These are phyloP conservation scores for Serranus cabrilla DNA, from an alignment of 2,797 vertebrate species.

Conservation along the genomic window DNA sequence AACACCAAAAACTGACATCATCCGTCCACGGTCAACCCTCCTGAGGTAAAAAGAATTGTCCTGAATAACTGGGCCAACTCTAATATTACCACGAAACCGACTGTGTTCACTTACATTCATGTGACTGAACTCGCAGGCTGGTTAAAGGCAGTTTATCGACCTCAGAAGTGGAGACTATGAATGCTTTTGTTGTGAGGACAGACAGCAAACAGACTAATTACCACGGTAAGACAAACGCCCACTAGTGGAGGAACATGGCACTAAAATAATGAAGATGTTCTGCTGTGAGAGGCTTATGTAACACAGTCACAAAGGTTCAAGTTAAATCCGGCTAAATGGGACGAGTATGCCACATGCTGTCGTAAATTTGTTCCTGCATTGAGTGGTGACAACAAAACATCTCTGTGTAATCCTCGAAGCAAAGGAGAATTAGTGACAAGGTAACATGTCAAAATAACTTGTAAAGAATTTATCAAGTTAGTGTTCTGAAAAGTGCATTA, in stretches of 20 bases:
- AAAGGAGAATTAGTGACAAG: too few relatives aligned
- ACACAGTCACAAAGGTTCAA: too few relatives aligned
- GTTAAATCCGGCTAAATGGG: too few relatives aligned
- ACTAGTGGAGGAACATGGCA: constrained; percentile 53
- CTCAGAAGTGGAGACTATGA: not conserved
- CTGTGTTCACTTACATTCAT: not conserved
- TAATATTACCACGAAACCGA: not conserved
- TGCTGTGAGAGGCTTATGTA: too few relatives aligned
- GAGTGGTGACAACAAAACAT: too few relatives aligned
- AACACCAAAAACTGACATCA: constrained; percentile 5
- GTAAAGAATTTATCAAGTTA: too few relatives aligned
- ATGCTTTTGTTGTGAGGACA: not conserved
- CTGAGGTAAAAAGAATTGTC: not conserved
- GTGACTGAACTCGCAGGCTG: not conserved
- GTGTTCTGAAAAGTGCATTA: too few relatives aligned
- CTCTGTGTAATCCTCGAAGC: too few relatives aligned
- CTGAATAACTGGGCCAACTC: constrained; percentile 5
- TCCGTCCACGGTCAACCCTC: not conserved
- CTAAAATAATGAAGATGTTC: not conserved
- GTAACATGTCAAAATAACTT: too few relatives aligned
- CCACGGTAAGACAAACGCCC: constrained; percentile 28
- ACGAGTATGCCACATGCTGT: too few relatives aligned
- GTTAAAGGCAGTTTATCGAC: not conserved
- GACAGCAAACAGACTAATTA: not conserved
- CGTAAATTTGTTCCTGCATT: too few relatives aligned